A percentile compares a stretch with the other conserved stretches of the same genome.
Evolutionary conservation across 2,888 invertebrate species (phyloP).

Genomic region (Temnothorax rugatulus): DNA sequence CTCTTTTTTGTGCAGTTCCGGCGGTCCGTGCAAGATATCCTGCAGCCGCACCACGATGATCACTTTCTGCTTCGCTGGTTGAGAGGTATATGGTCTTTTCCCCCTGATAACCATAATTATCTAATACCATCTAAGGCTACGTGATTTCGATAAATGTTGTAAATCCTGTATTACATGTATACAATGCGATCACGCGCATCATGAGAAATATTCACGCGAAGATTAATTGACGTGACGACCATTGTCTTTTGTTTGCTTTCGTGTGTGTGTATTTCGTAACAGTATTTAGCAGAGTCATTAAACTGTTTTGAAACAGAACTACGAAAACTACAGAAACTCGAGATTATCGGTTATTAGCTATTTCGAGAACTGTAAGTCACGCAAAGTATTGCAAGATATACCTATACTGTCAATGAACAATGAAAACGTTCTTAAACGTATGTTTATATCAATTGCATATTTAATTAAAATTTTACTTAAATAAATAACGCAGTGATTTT

Average conservation of each 20-base stretch:
- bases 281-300: background rate
- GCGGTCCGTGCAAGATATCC: slow-evolving; percentile 89
- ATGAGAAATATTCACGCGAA: background rate
- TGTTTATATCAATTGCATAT: background rate
- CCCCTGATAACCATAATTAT: slow-evolving; percentile 3
- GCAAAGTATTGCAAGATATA: background rate
- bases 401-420: background rate
- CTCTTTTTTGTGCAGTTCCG: slow-evolving; percentile 91
- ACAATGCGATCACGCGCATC: background rate
- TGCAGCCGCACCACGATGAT: slow-evolving; percentile 92
- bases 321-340: background rate
- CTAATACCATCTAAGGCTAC: background rate
- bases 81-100: slow-evolving; percentile 89
- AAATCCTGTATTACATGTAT: background rate
- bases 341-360: slow-evolving; percentile 13
- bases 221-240: background rate
- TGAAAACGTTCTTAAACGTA: background rate
- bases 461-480: background rate
- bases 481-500: background rate
- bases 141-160: slow-evolving; percentile 1
- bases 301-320: slow-evolving; percentile 27
- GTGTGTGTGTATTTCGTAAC: background rate
- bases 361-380: background rate
- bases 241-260: background rate
- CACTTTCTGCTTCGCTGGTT: slow-evolving; percentile 93